These are phyloP conservation scores for Eupithecia vulgata DNA, from an alignment of 2,888 invertebrate species.

Conservation along the genomic window DNA sequence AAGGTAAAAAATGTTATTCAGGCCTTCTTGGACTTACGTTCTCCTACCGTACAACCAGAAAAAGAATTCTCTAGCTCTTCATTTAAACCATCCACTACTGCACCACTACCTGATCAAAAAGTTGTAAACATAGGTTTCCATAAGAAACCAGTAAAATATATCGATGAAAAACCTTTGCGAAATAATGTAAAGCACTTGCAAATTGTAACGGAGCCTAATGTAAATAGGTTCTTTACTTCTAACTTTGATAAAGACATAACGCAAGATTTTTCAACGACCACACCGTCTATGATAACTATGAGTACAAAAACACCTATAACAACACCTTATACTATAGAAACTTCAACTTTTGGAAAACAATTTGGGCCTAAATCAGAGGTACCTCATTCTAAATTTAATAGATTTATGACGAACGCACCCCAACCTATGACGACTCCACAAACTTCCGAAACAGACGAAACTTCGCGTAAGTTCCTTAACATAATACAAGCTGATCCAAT, in stretches of 20 bases:
- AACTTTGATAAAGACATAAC: conserved; percentile 47
- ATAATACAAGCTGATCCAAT: conserved; percentile 54
- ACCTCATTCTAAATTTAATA: conserved; percentile 65
- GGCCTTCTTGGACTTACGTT: conserved; percentile 68
- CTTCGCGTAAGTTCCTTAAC: conserved; percentile 64
- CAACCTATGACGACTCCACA: conserved; percentile 41
- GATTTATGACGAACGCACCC: conserved; percentile 57
- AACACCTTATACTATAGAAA: conserved; percentile 53
- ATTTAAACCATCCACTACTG: conserved; percentile 47
- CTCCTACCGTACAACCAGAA: conserved; percentile 49
- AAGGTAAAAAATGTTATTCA: conserved; percentile 73
- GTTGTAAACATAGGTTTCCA: conserved; percentile 72
- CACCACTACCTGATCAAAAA: conserved; percentile 53
- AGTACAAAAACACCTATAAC: conserved; percentile 54
- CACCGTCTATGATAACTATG: conserved; percentile 54
- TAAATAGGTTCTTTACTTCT: conserved; percentile 51
- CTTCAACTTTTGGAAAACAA: conserved; percentile 53
- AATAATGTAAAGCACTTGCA: conserved; percentile 65
- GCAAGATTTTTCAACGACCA: conserved; percentile 57
- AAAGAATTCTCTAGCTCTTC: conserved; percentile 50
- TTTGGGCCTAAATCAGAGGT: conserved; percentile 51
- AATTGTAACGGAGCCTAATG: conserved; percentile 68
- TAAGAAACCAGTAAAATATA: conserved; percentile 64
- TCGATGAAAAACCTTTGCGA: conserved; percentile 63
- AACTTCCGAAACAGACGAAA: conserved; percentile 42